A percentile compares a stretch with the other conserved stretches of the same genome.
Evolutionary conservation across 1,140 invertebrate genomes (phyloP).

Genomic region (Drosophila serrata): DNA sequence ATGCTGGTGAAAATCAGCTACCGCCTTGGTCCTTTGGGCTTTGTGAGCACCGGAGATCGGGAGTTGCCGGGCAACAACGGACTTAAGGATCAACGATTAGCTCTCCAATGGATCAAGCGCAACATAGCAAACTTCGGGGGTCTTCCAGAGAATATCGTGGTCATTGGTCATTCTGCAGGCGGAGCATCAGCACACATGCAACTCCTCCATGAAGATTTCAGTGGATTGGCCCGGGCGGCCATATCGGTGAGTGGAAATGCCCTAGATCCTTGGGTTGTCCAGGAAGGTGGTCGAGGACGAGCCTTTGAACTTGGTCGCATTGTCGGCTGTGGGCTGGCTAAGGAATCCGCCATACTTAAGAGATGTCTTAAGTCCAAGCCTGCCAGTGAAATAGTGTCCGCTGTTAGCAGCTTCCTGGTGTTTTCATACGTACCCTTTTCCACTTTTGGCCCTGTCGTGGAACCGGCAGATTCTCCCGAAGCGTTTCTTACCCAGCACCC

Average conservation of each 20-base stretch:
- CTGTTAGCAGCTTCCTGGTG: slow-evolving; percentile 56
- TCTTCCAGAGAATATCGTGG: slow-evolving; percentile 86
- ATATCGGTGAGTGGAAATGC: slow-evolving; percentile 74
- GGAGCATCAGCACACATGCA: slow-evolving; percentile 88
- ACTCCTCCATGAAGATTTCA: slow-evolving; percentile 86
- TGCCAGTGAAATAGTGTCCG: slow-evolving; percentile 68
- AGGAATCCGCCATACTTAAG: slow-evolving; percentile 85
- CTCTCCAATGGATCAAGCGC: slow-evolving; percentile 52
- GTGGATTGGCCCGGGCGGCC: slow-evolving; percentile 45
- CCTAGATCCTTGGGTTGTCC: slow-evolving; percentile 80
- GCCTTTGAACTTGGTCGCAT: slow-evolving; percentile 86
- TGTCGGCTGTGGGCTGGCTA: slow-evolving; percentile 86
- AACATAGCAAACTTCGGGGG: slow-evolving; percentile 88
- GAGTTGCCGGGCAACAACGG: slow-evolving; percentile 71
- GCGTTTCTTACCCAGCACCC: slow-evolving; percentile 87
- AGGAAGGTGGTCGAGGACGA: slow-evolving; percentile 86
- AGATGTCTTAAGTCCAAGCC: slow-evolving; percentile 87
- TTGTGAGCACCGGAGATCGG: slow-evolving; percentile 66
- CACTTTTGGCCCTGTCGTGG: slow-evolving; percentile 87
- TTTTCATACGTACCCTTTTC: slow-evolving; percentile 87
- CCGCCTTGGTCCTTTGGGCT: slow-evolving; percentile 87
- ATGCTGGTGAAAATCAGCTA: slow-evolving; percentile 89
- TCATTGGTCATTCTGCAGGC: slow-evolving; percentile 87
- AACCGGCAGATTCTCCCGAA: slow-evolving; percentile 62
- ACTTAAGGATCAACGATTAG: slow-evolving; percentile 72